Evolutionary conservation across 2,888 invertebrate species (phyloP), one percentile per base, ranked within the genome.

Genomic region (Ecdyonurus torrentis): DNA sequence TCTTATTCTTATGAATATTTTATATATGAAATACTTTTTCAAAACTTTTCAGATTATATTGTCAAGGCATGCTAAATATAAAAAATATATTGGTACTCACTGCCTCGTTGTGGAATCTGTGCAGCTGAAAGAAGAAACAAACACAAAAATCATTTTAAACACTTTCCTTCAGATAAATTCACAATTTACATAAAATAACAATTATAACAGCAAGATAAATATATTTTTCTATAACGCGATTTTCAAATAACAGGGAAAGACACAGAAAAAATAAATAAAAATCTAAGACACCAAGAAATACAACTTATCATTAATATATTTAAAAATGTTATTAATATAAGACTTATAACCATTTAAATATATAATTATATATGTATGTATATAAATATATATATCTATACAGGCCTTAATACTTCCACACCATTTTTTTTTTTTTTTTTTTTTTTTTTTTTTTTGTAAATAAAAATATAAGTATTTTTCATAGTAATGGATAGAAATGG

Each of bases 61-160:
- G n/a, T n/a, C n/a, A n/a, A n/a, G n/a, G n/a, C n/a, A n/a, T n/a
- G n/a, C n/a, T n/a, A n/a, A n/a, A n/a, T n/a, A n/a, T n/a, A n/a
- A n/a, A n/a, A n/a, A n/a, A n/a, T n/a, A n/a, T 10, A 18, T 55
- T 22, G 69, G 76, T 83, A 87, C 89, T 88, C 80, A 89, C 89
- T 87, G 85, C 86, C 88, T 82, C 88, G 86, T 82, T 88, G 88
- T 75, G 88, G 88, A 76, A 89, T 88, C 85, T 89, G 88, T 77
- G 88, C 88, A 84, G 88, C 88, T 88, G 85, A 70, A 87, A 84
- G 81, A 81, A 80, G 80, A 76, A 79, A 76, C 77, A 74, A 73
- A 70, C 55, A 25, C 37, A 58, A 50, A 61, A 60, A 58, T 63
- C 52, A 62, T 61, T 58, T 52, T 52, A 61, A 62, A 25, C 59